A percentile compares a stretch with the other conserved stretches of the same genome.
Evolutionary conservation across 2,113 vertebrate genomes (phyloP).

Genomic region (Rhinolophus ferrumequinum): DNA sequence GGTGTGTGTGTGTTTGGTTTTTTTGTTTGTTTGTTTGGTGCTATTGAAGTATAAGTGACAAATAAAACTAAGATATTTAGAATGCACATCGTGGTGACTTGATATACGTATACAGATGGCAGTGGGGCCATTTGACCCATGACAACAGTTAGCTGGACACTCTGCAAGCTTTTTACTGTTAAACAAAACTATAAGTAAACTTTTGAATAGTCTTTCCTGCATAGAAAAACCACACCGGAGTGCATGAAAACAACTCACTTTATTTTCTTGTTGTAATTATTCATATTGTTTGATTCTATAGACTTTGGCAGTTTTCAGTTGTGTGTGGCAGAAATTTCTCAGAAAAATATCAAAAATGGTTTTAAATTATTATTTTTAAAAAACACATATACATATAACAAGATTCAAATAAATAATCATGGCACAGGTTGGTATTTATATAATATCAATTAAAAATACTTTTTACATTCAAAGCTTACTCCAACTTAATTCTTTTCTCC

Average conservation of each 20-base stretch:
- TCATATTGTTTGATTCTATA: background rate
- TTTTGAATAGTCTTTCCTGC: background rate
- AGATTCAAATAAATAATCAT: background rate
- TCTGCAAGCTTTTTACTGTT: background rate
- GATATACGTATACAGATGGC: background rate
- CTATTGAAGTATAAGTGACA: background rate
- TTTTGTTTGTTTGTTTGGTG: background rate
- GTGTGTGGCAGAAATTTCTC: background rate
- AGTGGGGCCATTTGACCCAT: background rate
- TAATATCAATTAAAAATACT: background rate
- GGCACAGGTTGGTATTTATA: background rate
- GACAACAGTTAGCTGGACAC: background rate
- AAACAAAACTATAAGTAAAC: background rate
- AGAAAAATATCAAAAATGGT: background rate
- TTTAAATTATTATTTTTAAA: background rate
- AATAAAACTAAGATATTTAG: background rate
- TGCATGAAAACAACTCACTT: background rate
- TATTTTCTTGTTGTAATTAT: background rate
- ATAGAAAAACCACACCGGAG: background rate
- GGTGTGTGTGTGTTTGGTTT: accelerated
- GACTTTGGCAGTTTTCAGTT: background rate
- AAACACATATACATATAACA: background rate
- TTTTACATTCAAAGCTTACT: background rate
- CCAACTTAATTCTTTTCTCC: background rate
- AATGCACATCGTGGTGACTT: background rate